A percentile compares a stretch with the other conserved stretches of the same genome.
These are phyloP conservation scores for Eurypyga helias DNA, from an alignment of 2,113 vertebrate species.

Conservation along the genomic window DNA sequence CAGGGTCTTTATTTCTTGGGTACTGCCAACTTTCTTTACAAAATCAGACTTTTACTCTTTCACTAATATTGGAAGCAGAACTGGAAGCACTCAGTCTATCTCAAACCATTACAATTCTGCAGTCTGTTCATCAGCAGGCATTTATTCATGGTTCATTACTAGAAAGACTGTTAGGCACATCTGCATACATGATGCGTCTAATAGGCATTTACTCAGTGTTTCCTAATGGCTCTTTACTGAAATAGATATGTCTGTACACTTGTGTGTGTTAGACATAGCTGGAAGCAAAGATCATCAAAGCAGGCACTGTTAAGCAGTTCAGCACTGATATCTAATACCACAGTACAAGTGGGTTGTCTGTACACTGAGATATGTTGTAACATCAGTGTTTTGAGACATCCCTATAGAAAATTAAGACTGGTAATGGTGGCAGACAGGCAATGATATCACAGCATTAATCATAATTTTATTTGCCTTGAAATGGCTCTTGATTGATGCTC, in stretches of 20 bases:
- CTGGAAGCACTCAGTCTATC: background rate
- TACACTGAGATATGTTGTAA: background rate
- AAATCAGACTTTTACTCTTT: background rate
- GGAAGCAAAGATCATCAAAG: background rate
- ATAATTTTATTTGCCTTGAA: background rate
- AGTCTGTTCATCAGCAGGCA: background rate
- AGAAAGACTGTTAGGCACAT: background rate
- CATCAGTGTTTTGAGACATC: background rate
- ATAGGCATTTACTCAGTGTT: background rate
- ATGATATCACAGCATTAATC: background rate
- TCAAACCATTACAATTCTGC: background rate
- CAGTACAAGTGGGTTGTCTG: background rate
- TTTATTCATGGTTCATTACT: slow-evolving; percentile 14
- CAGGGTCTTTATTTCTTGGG: background rate
- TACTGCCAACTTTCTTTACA: background rate
- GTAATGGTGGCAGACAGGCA: background rate
- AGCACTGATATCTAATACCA: background rate
- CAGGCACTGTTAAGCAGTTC: background rate
- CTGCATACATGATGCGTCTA: background rate
- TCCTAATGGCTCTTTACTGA: slow-evolving; percentile 2
- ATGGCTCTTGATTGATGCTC: background rate
- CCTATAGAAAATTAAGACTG: background rate
- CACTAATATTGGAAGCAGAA: background rate
- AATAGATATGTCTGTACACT: background rate
- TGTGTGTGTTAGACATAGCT: background rate